Percentiles rank a stretch among this genome's conserved stretches.
These are phyloP conservation scores for Nothocercus julius DNA, from an alignment of 2,113 vertebrate species.

Conservation along the genomic window DNA sequence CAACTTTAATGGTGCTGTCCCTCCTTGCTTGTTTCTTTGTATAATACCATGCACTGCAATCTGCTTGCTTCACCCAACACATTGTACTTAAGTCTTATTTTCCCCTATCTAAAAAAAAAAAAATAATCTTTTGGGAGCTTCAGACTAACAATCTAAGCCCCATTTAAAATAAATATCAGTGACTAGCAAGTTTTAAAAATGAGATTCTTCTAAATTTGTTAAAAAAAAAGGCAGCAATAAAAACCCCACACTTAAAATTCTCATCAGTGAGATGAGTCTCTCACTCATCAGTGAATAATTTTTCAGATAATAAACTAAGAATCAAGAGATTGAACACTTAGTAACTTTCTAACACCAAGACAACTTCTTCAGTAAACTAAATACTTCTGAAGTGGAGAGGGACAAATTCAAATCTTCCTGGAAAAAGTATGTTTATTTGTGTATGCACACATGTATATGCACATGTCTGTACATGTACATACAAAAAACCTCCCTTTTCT, in stretches of 20 bases:
- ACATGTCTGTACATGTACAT: no score
- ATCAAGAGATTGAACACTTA: no score
- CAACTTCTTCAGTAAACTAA: constrained; percentile 23
- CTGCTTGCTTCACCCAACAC: neutral
- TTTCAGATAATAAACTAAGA: neutral
- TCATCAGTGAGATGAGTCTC: neutral
- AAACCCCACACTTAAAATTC: neutral
- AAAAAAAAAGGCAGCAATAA: neutral
- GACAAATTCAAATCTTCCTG: neutral
- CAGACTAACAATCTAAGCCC: neutral
- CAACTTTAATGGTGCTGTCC: neutral
- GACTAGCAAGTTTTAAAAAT: constrained; percentile 19
- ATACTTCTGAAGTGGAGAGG: constrained; percentile 17
- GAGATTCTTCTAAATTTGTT: constrained; percentile 1
- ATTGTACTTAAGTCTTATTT: neutral
- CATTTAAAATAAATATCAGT: neutral
- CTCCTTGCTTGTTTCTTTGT: neutral
- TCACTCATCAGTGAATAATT: neutral
- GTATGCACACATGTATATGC: neutral
- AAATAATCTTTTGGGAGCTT: neutral
- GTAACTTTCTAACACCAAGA: constrained; percentile 31
- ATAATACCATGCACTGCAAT: neutral
- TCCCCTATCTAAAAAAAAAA: neutral
- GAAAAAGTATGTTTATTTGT: neutral
- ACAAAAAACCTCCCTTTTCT: neutral